A percentile compares a stretch with the other conserved stretches of the same genome.
phyloP scores from a whole-genome alignment of 2,888 invertebrate genomes.

The Drosophila histrio region DNA sequence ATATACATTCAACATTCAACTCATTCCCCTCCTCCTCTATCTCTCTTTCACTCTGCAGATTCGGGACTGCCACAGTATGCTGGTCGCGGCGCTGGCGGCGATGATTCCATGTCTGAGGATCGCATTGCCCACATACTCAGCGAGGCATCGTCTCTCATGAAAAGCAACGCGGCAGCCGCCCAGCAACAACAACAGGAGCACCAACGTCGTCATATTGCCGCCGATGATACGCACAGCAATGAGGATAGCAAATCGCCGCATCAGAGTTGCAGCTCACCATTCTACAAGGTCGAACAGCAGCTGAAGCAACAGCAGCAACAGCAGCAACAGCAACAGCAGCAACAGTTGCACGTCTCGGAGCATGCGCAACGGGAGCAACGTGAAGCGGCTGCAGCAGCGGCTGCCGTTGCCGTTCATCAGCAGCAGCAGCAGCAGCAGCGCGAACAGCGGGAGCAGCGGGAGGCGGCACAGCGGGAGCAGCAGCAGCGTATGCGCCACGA shows the following conservation, averaged over 20 bases:
- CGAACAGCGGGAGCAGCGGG: conserved; percentile 90
- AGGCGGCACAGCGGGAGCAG: conserved; percentile 60
- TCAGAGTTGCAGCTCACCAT: conserved; percentile 92
- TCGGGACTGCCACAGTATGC: conserved; percentile 92
- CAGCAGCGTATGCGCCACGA: conserved; percentile 84
- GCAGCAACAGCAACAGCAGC: conserved; percentile 82
- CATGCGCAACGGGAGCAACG: conserved; percentile 83
- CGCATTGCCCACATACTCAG: conserved; percentile 96
- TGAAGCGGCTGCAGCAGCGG: conserved; percentile 82
- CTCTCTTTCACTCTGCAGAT: conserved; percentile 85
- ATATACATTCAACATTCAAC: conserved; percentile 14
- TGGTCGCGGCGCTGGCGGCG: conserved; percentile 90
- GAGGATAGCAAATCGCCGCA: conserved; percentile 93
- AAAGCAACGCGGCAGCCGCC: conserved; percentile 83
- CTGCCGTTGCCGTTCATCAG: conserved; percentile 83
- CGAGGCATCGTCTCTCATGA: conserved; percentile 96
- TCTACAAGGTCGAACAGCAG: conserved; percentile 87
- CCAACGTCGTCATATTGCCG: conserved; percentile 79
- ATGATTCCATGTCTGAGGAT: conserved; percentile 94
- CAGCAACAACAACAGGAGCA: conserved; percentile 84
- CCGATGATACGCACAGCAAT: conserved; percentile 89
- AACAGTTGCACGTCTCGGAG: conserved; percentile 85
- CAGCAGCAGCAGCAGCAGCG: conserved; percentile 55
- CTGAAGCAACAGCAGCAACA: conserved; percentile 83
- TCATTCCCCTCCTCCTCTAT: neutral